Base-by-base conservation (phyloP, 2,888 invertebrate species). In the Eulithis testata region DNA sequence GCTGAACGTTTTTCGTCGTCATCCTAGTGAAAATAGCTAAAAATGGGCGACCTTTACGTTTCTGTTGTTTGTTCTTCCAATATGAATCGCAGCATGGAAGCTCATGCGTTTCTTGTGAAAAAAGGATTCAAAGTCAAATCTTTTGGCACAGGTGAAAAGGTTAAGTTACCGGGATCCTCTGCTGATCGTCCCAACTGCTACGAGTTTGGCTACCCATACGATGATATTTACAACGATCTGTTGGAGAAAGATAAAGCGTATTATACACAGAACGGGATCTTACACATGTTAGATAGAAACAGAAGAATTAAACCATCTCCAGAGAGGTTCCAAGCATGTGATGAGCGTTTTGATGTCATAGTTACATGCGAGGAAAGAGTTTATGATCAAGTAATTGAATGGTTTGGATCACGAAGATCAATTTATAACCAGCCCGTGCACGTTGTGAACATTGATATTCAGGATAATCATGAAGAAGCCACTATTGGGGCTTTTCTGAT, bases 31-130 rank as follows among this genome's bases (percentile, higher is more conserved):
- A 11, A 58, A 36, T 11, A 36, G 50, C 11, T 43, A 14, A 59
- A 57, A 63, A 74, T 60, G 88, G 83, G 81, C 65, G 90, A 95
- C 78, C 77, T 97, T 77, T 96, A 95, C 80, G 95, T 99, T 79
- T 99, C 99, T 31, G 98, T 99, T 62, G 97, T 99, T 75, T 99
- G 99, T 93, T 99, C 99, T 8, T 99, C 99, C 82, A 99, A 99
- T 88, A 99, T 99, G 98, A 99, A 99, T 86, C 95, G 99, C 66
- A 99, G 99, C 80, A 99, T 99, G 99, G 99, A 99, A 93, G 99
- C 99, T 12, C 99, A 99, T 93, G 97, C 97, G 65, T 98, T 99
- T 89, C 93, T 99, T 56, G 97, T 98, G 63, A 99, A 99, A 93
- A 99, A 99, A 82, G 99, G 99, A 11, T 99, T 98, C 85, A 96